Conservation (phyloP, 2,797 vertebrate species). For the Paratrypauchen microcephalus region DNA sequence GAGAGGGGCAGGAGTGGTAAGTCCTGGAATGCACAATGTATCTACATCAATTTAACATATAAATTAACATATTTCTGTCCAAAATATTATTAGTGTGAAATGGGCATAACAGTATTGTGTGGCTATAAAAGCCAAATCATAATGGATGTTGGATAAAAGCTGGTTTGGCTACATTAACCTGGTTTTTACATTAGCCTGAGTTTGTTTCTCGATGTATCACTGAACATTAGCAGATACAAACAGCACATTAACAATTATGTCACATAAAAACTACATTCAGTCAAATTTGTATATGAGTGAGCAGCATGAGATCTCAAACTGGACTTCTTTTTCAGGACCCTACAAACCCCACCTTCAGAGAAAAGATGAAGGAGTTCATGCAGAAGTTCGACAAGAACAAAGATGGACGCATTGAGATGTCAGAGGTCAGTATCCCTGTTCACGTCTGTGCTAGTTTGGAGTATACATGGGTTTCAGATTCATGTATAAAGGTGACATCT, state of each 20-base stretch:
- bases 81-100: background rate
- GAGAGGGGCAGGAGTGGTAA: conserved; percentile 92
- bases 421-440: conserved; percentile 82
- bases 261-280: background rate
- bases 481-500: too few species aligned
- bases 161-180: background rate
- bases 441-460: background rate
- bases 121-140: background rate
- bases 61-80: background rate
- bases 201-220: background rate
- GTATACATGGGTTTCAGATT: too few species aligned
- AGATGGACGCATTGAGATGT: conserved; percentile 95
- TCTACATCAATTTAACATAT: background rate
- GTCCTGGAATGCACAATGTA: conserved; percentile 38
- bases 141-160: background rate
- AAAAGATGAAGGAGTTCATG: conserved; percentile 98
- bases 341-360: conserved; percentile 83
- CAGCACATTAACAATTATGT: background rate
- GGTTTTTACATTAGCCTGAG: background rate
- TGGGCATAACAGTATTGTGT: background rate
- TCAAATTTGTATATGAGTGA: background rate
- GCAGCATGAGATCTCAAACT: background rate
- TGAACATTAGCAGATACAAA: background rate
- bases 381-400: conserved; percentile 96
- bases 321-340: conserved; percentile 71